Evolutionary conservation across 2,113 vertebrate genomes (phyloP).

Genomic region (Calcarius ornatus): DNA sequence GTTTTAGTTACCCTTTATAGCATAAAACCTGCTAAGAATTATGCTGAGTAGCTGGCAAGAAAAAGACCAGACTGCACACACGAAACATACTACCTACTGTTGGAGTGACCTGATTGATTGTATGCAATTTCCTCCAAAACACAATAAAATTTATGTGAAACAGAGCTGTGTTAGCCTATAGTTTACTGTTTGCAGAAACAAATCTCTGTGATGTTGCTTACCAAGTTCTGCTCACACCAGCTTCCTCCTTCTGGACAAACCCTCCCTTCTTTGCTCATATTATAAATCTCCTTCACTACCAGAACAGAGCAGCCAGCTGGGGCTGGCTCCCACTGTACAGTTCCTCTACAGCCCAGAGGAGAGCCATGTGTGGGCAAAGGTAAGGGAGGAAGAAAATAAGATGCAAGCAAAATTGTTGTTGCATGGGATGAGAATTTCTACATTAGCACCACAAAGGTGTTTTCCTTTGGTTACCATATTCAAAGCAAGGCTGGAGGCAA

Average conservation of each 20-base stretch:
- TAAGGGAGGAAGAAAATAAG: background rate
- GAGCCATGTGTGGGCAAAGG: background rate
- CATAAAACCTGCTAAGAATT: background rate
- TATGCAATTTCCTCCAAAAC: background rate
- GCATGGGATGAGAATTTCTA: background rate
- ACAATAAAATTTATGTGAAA: conserved; percentile 52
- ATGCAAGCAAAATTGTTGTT: background rate
- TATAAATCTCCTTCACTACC: background rate
- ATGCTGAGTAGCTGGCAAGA: background rate
- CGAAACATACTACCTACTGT: background rate
- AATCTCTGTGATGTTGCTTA: background rate
- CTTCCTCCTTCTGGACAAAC: background rate
- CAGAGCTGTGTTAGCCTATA: background rate
- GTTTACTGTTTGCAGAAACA: background rate
- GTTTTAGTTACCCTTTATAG: background rate
- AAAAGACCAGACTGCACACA: background rate
- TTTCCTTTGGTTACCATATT: background rate
- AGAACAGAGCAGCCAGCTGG: background rate
- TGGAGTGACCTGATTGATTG: conserved; percentile 23
- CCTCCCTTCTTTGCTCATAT: background rate
- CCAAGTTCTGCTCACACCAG: background rate
- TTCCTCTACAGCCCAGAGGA: background rate
- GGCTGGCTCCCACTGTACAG: background rate
- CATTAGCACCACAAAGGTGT: accelerated
- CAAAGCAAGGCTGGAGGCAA: background rate